Conservation (phyloP, 2,113 vertebrate species). For the Hiodon tergisus region DNA sequence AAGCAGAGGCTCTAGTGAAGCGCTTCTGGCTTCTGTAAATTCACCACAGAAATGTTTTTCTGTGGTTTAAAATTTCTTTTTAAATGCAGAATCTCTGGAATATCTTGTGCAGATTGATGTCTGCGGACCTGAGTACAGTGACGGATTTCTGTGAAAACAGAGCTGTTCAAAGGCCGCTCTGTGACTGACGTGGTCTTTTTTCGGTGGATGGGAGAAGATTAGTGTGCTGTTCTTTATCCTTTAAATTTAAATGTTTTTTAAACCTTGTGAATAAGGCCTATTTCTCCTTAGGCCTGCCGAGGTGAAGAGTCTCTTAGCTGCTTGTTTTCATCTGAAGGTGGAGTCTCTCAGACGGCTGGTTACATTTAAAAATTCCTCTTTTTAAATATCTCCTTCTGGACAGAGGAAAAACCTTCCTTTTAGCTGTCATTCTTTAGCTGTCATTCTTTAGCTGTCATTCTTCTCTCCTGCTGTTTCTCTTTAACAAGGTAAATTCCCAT, state of each 20-base stretch:
- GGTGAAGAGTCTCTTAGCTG: not conserved
- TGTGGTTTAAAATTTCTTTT: not conserved
- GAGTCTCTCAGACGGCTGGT: not conserved
- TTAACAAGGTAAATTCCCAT: no score
- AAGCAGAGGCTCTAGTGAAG: not conserved
- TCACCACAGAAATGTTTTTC: constrained; percentile 16
- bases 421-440: not conserved
- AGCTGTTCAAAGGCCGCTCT: constrained; percentile 38
- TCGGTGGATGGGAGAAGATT: constrained; percentile 34
- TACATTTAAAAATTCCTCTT: constrained; percentile 2
- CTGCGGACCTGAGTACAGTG: constrained; percentile 31
- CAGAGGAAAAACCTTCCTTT: not conserved
- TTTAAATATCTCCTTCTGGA: not conserved
- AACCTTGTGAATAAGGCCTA: constrained; percentile 2
- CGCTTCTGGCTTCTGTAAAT: not conserved
- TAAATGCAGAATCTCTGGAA: constrained; percentile 27
- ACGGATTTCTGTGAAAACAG: constrained; percentile 29
- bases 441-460: constrained; percentile 1
- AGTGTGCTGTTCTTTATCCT: constrained; percentile 28
- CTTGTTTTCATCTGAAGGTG: constrained; percentile 5
- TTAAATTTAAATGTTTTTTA: constrained; percentile 5
- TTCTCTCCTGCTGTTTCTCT: not conserved
- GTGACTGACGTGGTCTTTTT: constrained; percentile 27
- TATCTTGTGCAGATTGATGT: constrained; percentile 28
- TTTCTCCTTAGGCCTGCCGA: constrained; percentile 5